These are phyloP conservation scores for Sipha maydis DNA, from an alignment of 2,888 invertebrate genomes.

Conservation along the genomic window DNA sequence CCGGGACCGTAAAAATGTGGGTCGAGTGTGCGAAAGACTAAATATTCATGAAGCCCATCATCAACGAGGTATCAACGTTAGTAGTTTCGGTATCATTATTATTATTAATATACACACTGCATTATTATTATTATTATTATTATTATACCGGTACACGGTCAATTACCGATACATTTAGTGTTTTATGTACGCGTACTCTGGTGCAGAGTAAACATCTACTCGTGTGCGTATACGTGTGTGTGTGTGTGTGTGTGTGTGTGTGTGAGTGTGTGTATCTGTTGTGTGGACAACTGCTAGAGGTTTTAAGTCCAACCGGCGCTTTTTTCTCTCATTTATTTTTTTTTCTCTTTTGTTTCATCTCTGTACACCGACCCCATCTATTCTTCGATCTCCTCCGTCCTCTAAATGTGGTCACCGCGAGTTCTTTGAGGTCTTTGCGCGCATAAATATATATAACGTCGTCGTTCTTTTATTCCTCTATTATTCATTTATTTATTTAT, in stretches of 20 bases:
- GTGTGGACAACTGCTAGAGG: neutral
- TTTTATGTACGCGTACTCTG: neutral
- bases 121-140: neutral
- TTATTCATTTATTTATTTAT: neutral
- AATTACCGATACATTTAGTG: constrained; percentile 42
- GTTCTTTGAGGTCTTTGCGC: neutral
- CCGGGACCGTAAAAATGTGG: constrained; percentile 9
- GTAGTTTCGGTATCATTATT: neutral
- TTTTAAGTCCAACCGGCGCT: neutral
- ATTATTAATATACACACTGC: neutral
- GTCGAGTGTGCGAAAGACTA: constrained; percentile 24
- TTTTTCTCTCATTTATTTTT: neutral
- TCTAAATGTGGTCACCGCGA: neutral
- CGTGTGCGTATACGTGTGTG: no score
- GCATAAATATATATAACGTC: neutral
- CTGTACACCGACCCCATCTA: no score
- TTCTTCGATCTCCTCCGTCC: neutral
- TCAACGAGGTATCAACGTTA: neutral
- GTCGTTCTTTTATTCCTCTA: neutral
- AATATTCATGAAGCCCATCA: constrained; percentile 45
- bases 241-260: no score
- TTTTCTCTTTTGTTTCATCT: neutral
- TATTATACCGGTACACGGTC: neutral
- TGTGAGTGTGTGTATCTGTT: neutral
- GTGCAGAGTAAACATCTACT: neutral